These are phyloP conservation scores for Leptinotarsa juncta DNA, from an alignment of 2,888 invertebrate species.

Conservation along the genomic window DNA sequence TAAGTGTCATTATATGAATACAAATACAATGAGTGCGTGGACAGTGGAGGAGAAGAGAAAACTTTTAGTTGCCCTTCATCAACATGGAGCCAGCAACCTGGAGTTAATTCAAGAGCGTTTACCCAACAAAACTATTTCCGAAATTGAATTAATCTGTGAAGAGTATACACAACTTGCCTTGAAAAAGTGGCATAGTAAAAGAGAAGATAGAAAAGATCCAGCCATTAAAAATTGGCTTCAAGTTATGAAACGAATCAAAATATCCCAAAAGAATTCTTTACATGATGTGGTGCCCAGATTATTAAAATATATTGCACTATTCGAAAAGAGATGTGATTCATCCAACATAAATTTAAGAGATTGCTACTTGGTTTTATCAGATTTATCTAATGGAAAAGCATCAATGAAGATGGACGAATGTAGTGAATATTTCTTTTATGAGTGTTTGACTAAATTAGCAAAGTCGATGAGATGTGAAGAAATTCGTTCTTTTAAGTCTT, in stretches of 20 bases:
- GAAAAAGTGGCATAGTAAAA: conserved; percentile 33
- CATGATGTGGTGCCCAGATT: conserved; percentile 55
- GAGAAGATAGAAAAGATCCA: conserved; percentile 43
- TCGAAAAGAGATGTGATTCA: conserved; percentile 51
- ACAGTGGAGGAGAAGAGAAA: conserved; percentile 53
- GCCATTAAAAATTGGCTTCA: conserved; percentile 58
- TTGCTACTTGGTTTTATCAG: conserved; percentile 46
- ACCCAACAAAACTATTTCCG: conserved; percentile 54
- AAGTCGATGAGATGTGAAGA: conserved; percentile 39
- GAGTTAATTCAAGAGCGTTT: conserved; percentile 51
- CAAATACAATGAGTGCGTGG: conserved; percentile 46
- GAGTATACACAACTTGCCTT: conserved; percentile 53
- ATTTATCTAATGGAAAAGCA: conserved; percentile 45
- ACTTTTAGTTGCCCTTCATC: conserved; percentile 52
- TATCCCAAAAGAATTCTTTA: conserved; percentile 36
- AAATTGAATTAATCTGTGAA: conserved; percentile 54
- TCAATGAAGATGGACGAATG: conserved; percentile 42
- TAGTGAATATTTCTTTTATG: conserved; percentile 45
- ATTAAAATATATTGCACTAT: conserved; percentile 61
- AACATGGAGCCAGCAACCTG: conserved; percentile 56
- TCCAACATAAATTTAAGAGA: conserved; percentile 51
- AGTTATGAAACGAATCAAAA: conserved; percentile 48
- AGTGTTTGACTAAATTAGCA: conserved; percentile 46
- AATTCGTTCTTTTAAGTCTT: conserved; percentile 33
- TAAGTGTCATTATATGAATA: too few relatives aligned